Base-by-base conservation (phyloP, 2,888 invertebrate species). In the Drosophila nr. perissopoda region DNA sequence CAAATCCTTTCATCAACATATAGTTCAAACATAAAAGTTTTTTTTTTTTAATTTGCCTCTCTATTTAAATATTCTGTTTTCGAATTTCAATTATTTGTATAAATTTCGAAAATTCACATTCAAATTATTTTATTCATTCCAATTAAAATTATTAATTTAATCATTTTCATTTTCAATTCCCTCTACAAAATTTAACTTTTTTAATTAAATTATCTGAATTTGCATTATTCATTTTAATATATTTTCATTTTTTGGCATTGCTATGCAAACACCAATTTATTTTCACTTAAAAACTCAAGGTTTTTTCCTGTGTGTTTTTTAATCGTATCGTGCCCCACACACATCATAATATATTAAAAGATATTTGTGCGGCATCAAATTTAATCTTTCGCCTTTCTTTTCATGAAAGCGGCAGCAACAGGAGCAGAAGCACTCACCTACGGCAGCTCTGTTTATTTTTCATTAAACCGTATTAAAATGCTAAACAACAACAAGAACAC, bases 401-500 rank as follows among this genome's bases (percentile, higher is more conserved):
- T 33, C 36, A 51, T 49, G 42, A 27, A 63, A 57, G 42, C 63
- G 57, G 40, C 46, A 40, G 33, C 48, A 62, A 25, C 31, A 40
- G 57, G n/a, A 63, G 31, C 46, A 13, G 46, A 46, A 56, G 48
- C 57, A 59, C 61, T 38, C 68, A 60, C 66, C 64, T 64, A 36
- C 38, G 51, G 38, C 63, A 71, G 69, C 83, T 82, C 62, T 74
- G 85, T 82, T 84, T 81, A 76, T 76, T 81, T 83, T 81, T 83
- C 85, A 89, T 89, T 89, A 84, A 89, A 87, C 83, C 60, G 66
- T 72, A 85, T 76, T 77, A 74, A 85, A 89, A 84, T 74, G 72
- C 71, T 42, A 69, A 67, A 59, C 52, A 70, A 70, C 65, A 80
- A 60, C 58, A 58, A 31, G 42, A 58, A n/a, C 68, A 38, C 56